phyloP scores from a whole-genome alignment of 2,797 vertebrate species.

The Enoplosus armatus region DNA sequence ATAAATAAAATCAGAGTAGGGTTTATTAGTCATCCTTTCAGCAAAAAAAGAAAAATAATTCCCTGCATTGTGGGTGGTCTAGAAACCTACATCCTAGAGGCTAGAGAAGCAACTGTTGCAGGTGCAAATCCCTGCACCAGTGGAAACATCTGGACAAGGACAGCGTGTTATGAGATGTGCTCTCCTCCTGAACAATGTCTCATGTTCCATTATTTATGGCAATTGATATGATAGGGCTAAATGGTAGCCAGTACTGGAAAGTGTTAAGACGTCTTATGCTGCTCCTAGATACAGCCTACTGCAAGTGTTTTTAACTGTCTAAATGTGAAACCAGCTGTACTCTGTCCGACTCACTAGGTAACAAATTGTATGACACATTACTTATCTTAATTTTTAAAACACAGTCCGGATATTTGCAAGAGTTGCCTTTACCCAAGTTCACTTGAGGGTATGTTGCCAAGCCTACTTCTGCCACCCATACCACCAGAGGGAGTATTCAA shows the following conservation, averaged over 20 bases:
- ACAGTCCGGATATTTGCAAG: neutral
- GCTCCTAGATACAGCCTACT: neutral
- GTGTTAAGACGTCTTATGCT: neutral
- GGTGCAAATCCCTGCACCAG: conserved; percentile 13
- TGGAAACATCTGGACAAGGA: conserved; percentile 26
- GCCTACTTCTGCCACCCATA: conserved; percentile 49
- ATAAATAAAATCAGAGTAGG: neutral
- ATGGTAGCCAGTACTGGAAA: neutral
- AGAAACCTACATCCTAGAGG: conserved; percentile 2
- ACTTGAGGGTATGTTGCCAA: conserved; percentile 20
- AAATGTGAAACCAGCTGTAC: neutral
- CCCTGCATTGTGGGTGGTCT: conserved; percentile 6
- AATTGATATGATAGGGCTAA: neutral
- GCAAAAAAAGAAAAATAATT: neutral
- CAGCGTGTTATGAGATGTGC: neutral
- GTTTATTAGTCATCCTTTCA: neutral
- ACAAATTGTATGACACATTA: neutral
- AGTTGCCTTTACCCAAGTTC: conserved; percentile 3
- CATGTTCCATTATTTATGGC: neutral
- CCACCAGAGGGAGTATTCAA: conserved; percentile 85
- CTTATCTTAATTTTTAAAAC: neutral
- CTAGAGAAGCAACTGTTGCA: conserved; percentile 20
- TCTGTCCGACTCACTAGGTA: neutral
- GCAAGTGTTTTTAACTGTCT: neutral
- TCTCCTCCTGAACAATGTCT: neutral